Conservation (phyloP, 1,140 invertebrate genomes). For the Lepidurus packardi region DNA sequence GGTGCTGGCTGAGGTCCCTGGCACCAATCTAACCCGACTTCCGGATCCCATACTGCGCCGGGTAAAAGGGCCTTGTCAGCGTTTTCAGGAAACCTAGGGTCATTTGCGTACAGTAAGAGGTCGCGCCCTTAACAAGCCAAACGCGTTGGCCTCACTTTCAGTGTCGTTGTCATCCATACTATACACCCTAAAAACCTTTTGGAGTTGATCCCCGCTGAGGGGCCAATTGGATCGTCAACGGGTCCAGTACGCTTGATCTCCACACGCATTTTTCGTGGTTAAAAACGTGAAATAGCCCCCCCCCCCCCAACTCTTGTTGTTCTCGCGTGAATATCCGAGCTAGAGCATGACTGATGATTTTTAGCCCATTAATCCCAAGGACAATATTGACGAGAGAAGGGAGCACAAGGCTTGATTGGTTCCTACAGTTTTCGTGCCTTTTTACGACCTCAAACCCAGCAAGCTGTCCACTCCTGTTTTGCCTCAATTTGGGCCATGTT, state of each 20-base stretch:
- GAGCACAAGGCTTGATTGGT: background rate
- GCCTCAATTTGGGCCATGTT: background rate
- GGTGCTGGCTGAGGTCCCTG: constrained; percentile 1
- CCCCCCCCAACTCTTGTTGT: background rate
- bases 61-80: constrained; percentile 20
- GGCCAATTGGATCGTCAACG: constrained; percentile 17
- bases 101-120: constrained; percentile 10
- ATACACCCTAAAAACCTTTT: background rate
- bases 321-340: background rate
- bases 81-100: constrained; percentile 21
- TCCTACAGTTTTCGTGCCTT: constrained; percentile 1
- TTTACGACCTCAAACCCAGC: background rate
- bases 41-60: constrained; percentile 20
- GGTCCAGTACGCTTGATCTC: background rate
- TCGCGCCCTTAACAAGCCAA: background rate
- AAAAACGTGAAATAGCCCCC: constrained; percentile 4
- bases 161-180: constrained; percentile 10
- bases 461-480: background rate
- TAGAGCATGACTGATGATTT: constrained; percentile 5
- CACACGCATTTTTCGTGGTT: background rate
- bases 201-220: constrained; percentile 20
- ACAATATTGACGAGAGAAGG: constrained; percentile 3
- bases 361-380: constrained; percentile 14
- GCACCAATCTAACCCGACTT: constrained; percentile 21
- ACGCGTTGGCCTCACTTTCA: background rate